Base-by-base conservation (phyloP, 2,797 vertebrate genomes). In the Acrossocheilus fasciatus region DNA sequence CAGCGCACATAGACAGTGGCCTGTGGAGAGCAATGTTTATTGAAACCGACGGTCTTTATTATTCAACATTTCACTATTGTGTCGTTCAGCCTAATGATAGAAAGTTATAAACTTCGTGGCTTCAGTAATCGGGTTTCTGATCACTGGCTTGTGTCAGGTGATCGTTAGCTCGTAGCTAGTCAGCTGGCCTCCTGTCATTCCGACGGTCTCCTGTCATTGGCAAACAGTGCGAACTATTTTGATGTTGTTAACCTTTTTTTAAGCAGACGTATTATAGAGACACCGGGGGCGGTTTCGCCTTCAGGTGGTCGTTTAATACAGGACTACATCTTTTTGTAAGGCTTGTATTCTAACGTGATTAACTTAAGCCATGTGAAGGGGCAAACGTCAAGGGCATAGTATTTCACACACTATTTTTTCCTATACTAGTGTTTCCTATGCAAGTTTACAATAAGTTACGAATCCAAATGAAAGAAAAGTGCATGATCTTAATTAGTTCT, bases 381-480 rank as follows among this genome's bases (percentile, higher is more conserved):
- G 50, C 79, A 85, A 75, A 74, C 62, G 73, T 75, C 69, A 72
- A 81, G 83, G 93, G 93, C 94, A 94, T 91, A 92, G 88, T 20
- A 23, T 72, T 89, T 88, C 45, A 50, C 50, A 12, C 26, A 14
- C 64, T 17, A 2, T 66, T 66, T 17, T 30, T 34, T 17, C 30
- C 34, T 17, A 17, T 50, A 30, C 69, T 7, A 39, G 11, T 59
- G 36, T 69, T 50, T 81, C 18, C 75, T 47, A 20, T 15, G 14
- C 12, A 26, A 43, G 76, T 59, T 41, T 59, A 41, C 20, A 18
- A 15, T n/a, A 20, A 8, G 4, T 41, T 17, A 62, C 7, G 36
- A 6, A 43, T 43, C 4, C 34, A 26, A 62, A 79, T 1, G 4
- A 26, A 62, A 43, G 7, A 62, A 62, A 79, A 26, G 54, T 41